Base-by-base conservation (phyloP, 2,888 invertebrate genomes). In the Tenthredo notha region DNA sequence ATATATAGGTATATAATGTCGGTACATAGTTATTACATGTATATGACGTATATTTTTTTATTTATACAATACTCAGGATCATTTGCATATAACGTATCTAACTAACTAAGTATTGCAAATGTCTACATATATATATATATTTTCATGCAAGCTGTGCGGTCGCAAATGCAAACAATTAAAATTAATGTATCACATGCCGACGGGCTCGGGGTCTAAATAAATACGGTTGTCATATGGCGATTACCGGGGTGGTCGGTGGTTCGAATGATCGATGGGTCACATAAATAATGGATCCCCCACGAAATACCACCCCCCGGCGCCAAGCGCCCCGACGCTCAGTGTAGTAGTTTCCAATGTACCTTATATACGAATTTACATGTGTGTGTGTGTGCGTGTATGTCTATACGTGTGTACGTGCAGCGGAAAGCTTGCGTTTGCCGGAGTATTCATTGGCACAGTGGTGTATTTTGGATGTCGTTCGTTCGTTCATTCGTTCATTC, bases 161-260 rank as follows among this genome's bases (percentile, higher is more conserved):
- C 84, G 87, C 78, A 74, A 86, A 89, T 88, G 87, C 88, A 90
- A 92, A 91, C 91, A 91, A 91, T 91, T 91, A 91, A 90, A 91
- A 91, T 91, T 91, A 92, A 92, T 92, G 91, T 90, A 89, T 87
- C 88, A 88, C 87, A 87, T 88, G 91, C 91, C 90, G 90, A 90
- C 89, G 89, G 89, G 88, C 58, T 33, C 58, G 90, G 88, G 91
- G 88, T 91, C 91, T 90, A 91, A 92, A 92, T 92, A 92, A 92
- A 92, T 92, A 87, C 91, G 92, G 91, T 91, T 93, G 93, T 92
- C 93, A 91, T 92, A 92, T 91, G 92, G 92, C 92, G 92, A 93
- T 93, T 93, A 93, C 92, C 91, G 90, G 91, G 91, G 91, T 90
- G 91, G 91, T 90, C 89, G 90, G 90, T 87, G 86, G 89, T 87